A percentile compares a stretch with the other conserved stretches of the same genome.
Evolutionary conservation across 92 coral and sea anemone genomes (phyloP).

Genomic region (Scolanthus callimorphus): DNA sequence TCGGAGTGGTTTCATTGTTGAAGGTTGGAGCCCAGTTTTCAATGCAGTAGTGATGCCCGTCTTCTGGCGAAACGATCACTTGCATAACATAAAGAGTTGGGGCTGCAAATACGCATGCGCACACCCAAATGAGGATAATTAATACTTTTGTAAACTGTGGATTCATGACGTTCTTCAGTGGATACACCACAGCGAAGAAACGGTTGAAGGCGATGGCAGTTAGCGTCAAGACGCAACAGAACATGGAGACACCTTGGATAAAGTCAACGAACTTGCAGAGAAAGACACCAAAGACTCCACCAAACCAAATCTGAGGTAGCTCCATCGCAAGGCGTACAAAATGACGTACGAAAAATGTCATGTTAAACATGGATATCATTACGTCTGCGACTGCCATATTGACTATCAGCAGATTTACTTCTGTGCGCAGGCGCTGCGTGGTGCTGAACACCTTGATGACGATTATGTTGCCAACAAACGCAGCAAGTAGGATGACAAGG

Average conservation of each 20-base stretch:
- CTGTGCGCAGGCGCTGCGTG: slow-evolving; percentile 53
- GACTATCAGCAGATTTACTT: slow-evolving; percentile 56
- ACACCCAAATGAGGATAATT: slow-evolving; percentile 66
- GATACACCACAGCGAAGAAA: slow-evolving; percentile 77
- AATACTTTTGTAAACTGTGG: slow-evolving; percentile 46
- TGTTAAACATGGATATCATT: slow-evolving; percentile 38
- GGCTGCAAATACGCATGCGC: slow-evolving; percentile 49
- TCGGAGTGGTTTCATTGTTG: slow-evolving; percentile 40
- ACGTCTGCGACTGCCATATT: slow-evolving; percentile 72
- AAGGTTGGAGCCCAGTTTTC: slow-evolving; percentile 84
- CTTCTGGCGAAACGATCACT: slow-evolving; percentile 16
- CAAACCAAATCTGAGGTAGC: slow-evolving; percentile 40
- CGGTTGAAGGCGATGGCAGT: slow-evolving; percentile 86
- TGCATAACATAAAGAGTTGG: slow-evolving; percentile 85
- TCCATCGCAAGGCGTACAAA: slow-evolving; percentile 27
- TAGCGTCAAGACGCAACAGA: slow-evolving; percentile 79
- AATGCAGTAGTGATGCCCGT: slow-evolving; percentile 42
- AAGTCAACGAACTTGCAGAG: slow-evolving; percentile 42
- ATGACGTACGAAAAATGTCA: slow-evolving; percentile 47
- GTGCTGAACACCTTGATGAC: slow-evolving; percentile 46
- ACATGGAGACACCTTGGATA: slow-evolving; percentile 58
- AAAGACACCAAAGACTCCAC: slow-evolving; percentile 42
- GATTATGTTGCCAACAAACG: slow-evolving; percentile 55
- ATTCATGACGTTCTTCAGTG: slow-evolving; percentile 52
- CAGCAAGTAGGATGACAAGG: slow-evolving; percentile 33